Percentiles rank a stretch among this genome's conserved stretches.
phyloP scores from a whole-genome alignment of 2,797 vertebrate species.

The Sebastes miniatus region DNA sequence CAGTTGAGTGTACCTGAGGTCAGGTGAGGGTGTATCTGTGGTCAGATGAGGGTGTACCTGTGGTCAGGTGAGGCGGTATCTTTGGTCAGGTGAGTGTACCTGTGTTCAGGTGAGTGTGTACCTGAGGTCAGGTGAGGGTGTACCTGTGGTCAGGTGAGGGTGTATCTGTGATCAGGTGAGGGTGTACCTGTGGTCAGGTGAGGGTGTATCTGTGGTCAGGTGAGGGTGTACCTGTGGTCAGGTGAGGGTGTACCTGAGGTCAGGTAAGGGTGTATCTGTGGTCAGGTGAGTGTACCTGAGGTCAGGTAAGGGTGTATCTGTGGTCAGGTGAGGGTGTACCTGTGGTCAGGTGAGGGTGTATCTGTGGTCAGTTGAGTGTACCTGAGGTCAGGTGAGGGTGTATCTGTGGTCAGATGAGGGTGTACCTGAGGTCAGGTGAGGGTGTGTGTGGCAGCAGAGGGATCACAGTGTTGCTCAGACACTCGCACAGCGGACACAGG shows the following conservation, averaged over 20 bases:
- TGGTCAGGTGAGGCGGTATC: conserved; percentile 58
- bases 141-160: conserved; percentile 36
- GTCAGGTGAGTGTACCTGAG: conserved; percentile 8
- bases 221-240: conserved; percentile 35
- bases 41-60: conserved; percentile 3
- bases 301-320: conserved; percentile 49
- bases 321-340: not conserved
- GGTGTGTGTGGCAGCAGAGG: conserved; percentile 89
- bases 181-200: conserved; percentile 33
- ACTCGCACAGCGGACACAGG: conserved; percentile 95
- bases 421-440: conserved; percentile 18
- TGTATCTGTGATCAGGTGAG: conserved; percentile 58
- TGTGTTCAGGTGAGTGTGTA: conserved; percentile 51
- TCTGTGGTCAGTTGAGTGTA: too few species aligned
- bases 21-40: conserved; percentile 45
- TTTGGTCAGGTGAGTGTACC: conserved; percentile 64
- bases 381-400: conserved; percentile 51
- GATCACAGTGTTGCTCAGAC: conserved; percentile 96
- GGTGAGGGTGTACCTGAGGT: not conserved
- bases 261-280: not conserved
- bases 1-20: conserved; percentile 59
- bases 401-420: not conserved
- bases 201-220: conserved; percentile 52
- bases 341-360: conserved; percentile 28
- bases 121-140: not conserved